Evolutionary conservation across 1,140 invertebrate genomes (phyloP).

Genomic region (Camponotus vicinus): DNA sequence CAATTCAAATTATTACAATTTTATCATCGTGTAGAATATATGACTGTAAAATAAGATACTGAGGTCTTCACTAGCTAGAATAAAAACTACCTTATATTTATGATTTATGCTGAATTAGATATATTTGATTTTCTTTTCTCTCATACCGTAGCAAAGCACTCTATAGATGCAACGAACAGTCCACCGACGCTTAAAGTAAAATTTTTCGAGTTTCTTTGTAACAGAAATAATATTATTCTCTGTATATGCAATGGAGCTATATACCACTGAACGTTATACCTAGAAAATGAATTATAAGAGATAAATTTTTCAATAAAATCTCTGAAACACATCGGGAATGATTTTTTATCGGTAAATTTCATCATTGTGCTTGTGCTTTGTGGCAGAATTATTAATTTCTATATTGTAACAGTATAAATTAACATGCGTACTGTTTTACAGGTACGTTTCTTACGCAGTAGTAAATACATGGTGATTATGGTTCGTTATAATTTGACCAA

Average conservation of each 20-base stretch:
- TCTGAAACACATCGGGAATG: background rate
- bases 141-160: background rate
- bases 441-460: constrained; percentile 6
- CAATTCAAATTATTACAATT: background rate
- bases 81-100: background rate
- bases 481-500: background rate
- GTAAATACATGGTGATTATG: background rate
- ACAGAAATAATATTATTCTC: background rate
- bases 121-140: background rate
- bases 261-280: constrained; percentile 29
- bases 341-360: too few relatives aligned
- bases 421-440: background rate
- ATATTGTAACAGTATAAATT: background rate
- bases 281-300: background rate
- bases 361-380: background rate
- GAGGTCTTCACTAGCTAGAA: constrained; percentile 19
- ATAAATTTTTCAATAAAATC: background rate
- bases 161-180: constrained; percentile 5
- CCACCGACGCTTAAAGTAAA: background rate
- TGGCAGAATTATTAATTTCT: background rate
- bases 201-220: background rate
- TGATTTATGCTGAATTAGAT: background rate
- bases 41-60: constrained; percentile 37
- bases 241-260: constrained; percentile 5
- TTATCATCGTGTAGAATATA: constrained; percentile 1